Conservation (phyloP, 2,888 invertebrate genomes). For the Mythimna lalbum region DNA sequence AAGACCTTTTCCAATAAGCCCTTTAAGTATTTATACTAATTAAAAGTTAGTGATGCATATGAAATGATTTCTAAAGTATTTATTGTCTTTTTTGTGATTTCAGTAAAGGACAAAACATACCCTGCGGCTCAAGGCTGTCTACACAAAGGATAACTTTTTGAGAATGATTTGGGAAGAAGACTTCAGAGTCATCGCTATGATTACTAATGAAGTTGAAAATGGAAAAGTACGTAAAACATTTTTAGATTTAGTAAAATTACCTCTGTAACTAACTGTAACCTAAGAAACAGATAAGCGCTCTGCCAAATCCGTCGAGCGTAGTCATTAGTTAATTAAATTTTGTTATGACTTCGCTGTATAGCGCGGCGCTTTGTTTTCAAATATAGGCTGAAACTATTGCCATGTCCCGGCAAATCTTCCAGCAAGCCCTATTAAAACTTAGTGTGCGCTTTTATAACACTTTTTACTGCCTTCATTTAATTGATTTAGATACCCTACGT, state of each 20-base stretch:
- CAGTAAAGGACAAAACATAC: conserved; percentile 92
- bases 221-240: conserved; percentile 93
- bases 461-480: neutral
- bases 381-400: neutral
- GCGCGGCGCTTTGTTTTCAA: neutral
- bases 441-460: neutral
- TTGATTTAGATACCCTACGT: too few relatives aligned
- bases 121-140: conserved; percentile 98
- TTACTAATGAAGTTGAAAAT: conserved; percentile 98
- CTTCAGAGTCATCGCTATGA: conserved; percentile 99
- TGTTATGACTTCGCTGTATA: neutral
- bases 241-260: neutral
- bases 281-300: neutral
- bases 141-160: conserved; percentile 98
- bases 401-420: too few relatives aligned
- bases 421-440: neutral
- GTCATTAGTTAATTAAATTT: neutral
- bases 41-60: too few relatives aligned
- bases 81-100: conserved; percentile 52
- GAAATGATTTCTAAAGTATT: neutral
- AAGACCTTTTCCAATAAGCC: too few relatives aligned
- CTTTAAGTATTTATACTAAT: too few relatives aligned
- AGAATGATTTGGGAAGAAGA: conserved; percentile 99
- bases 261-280: neutral
- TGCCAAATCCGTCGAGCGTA: neutral